phyloP scores from a whole-genome alignment of 2,113 vertebrate genomes.

The Etia nguti region DNA sequence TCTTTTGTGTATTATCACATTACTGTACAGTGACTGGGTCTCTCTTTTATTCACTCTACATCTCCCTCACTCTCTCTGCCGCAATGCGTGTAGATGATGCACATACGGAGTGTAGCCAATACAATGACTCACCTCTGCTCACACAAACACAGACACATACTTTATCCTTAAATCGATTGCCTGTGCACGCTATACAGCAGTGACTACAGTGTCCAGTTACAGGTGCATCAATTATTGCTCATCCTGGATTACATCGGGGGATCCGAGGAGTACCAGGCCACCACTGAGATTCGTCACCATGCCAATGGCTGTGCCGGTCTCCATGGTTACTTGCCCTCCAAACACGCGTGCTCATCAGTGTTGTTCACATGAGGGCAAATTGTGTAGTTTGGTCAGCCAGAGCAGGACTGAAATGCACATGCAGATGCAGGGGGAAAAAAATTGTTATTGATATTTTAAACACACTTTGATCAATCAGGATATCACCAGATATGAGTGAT shows the following conservation, averaged over 20 bases:
- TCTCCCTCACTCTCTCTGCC: conserved; percentile 33
- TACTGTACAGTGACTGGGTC: background rate
- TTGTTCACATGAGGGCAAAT: background rate
- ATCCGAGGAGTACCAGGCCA: conserved; percentile 22
- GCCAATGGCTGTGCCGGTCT: conserved; percentile 17
- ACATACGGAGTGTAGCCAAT: conserved; percentile 31
- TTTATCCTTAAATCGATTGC: background rate
- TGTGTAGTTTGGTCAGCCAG: background rate
- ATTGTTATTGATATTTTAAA: background rate
- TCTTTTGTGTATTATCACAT: background rate
- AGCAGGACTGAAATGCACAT: background rate
- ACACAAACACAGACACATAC: background rate
- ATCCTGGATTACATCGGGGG: conserved; percentile 50
- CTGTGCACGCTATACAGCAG: background rate
- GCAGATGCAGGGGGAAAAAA: background rate
- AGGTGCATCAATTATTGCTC: conserved; percentile 62
- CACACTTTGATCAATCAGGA: background rate
- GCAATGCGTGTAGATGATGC: conserved; percentile 53
- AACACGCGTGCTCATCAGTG: conserved; percentile 4
- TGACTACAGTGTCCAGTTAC: conserved; percentile 51
- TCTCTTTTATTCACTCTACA: conserved; percentile 6
- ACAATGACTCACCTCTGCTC: conserved; percentile 62
- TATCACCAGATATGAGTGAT: background rate
- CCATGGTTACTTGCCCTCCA: conserved; percentile 52
- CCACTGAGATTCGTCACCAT: conserved; percentile 40